A percentile compares a stretch with the other conserved stretches of the same genome.
Conservation (phyloP, 2,113 vertebrate species). For the Cepphus grylle region DNA sequence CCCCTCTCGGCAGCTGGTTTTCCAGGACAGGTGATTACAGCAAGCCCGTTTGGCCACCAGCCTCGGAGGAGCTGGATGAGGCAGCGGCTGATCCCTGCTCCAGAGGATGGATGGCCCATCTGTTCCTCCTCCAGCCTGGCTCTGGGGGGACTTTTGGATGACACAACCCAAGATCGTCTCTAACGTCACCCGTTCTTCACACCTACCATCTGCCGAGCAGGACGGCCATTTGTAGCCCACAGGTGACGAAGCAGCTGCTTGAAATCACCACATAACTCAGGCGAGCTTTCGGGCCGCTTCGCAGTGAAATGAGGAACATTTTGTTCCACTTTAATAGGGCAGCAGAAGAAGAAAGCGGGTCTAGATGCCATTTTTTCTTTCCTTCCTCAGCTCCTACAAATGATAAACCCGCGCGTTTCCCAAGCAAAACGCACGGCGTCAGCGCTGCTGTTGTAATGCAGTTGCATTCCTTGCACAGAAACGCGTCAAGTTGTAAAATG, state of each 20-base stretch:
- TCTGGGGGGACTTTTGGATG: neutral
- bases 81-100: neutral
- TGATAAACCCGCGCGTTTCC: neutral
- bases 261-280: rapidly evolving
- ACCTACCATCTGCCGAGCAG: neutral
- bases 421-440: neutral
- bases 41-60: neutral
- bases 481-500: neutral
- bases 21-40: neutral
- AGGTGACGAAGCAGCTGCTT: neutral
- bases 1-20: neutral
- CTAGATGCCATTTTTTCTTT: too few species aligned
- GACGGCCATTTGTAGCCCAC: neutral
- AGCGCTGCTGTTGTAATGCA: too few species aligned
- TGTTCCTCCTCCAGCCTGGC: neutral
- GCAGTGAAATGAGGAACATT: neutral
- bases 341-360: neutral
- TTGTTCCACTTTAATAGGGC: neutral
- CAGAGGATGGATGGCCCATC: neutral
- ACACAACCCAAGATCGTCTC: neutral
- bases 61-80: neutral
- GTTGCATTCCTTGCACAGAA: neutral
- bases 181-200: too few species aligned
- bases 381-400: neutral
- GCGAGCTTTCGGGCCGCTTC: neutral